phyloP scores from a whole-genome alignment of 2,797 vertebrate genomes.

The Tapera naevia region DNA sequence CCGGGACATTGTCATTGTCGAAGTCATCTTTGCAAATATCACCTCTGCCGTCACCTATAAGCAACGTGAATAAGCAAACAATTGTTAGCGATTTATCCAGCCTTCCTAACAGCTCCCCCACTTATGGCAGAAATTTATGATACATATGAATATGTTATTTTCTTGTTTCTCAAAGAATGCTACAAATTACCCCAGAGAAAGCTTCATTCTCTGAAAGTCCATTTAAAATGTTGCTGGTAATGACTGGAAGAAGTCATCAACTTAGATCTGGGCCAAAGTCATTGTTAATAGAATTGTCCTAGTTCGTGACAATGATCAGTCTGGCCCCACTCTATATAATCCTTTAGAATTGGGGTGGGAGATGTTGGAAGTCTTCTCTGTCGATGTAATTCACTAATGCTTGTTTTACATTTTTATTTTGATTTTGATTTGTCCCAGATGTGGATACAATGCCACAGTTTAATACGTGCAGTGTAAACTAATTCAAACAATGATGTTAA shows the following conservation, averaged over 20 bases:
- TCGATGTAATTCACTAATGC: neutral
- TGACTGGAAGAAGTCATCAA: neutral
- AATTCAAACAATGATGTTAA: neutral
- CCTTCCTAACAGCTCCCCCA: neutral
- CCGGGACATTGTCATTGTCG: slow-evolving; percentile 93
- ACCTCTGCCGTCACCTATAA: slow-evolving; percentile 91
- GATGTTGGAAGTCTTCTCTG: neutral
- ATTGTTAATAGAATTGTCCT: neutral
- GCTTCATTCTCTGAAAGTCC: neutral
- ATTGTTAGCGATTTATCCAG: neutral
- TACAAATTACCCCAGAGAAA: neutral
- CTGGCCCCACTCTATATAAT: neutral
- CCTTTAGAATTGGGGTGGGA: neutral
- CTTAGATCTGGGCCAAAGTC: neutral
- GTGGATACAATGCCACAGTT: neutral
- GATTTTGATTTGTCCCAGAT: slow-evolving; percentile 38
- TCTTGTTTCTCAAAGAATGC: neutral
- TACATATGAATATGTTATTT: neutral
- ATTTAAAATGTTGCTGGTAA: neutral
- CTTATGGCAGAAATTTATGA: neutral
- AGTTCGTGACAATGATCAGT: neutral
- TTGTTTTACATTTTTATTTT: neutral
- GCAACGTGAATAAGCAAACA: neutral
- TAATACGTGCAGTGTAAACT: neutral
- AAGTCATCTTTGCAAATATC: slow-evolving; percentile 97